Conservation (phyloP, 2,888 invertebrate genomes). For the Polia nebulosa region DNA sequence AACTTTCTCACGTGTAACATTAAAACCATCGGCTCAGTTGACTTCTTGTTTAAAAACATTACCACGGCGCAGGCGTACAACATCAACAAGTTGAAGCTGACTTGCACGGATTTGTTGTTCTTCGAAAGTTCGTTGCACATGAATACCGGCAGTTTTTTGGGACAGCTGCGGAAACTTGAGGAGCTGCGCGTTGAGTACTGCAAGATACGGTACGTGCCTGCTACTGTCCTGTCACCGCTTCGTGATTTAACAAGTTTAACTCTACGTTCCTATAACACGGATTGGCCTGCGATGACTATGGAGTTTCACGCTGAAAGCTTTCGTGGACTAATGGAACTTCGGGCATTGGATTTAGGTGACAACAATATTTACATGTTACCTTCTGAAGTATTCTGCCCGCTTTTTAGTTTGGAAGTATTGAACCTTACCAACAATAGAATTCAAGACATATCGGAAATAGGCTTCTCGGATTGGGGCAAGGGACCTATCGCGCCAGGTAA, state of each 20-base stretch:
- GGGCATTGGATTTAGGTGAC: slow-evolving; percentile 93
- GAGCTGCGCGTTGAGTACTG: slow-evolving; percentile 94
- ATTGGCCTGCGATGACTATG: slow-evolving; percentile 95
- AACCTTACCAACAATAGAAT: slow-evolving; percentile 95
- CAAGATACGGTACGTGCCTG: slow-evolving; percentile 94
- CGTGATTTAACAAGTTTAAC: slow-evolving; percentile 93
- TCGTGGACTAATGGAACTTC: slow-evolving; percentile 93
- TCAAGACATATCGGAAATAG: slow-evolving; percentile 94
- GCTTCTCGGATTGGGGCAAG: slow-evolving; percentile 94
- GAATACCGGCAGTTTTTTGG: slow-evolving; percentile 91
- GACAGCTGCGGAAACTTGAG: slow-evolving; percentile 93
- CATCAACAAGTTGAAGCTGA: slow-evolving; percentile 93
- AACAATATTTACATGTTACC: slow-evolving; percentile 95
- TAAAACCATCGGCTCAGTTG: slow-evolving; percentile 93
- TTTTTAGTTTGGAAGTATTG: slow-evolving; percentile 92
- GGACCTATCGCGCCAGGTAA: slow-evolving; percentile 93
- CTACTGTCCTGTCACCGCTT: slow-evolving; percentile 93
- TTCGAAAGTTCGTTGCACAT: slow-evolving; percentile 94
- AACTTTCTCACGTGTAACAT: slow-evolving; percentile 93
- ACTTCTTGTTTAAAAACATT: slow-evolving; percentile 93
- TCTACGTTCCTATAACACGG: slow-evolving; percentile 94
- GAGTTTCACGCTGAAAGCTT: slow-evolving; percentile 94
- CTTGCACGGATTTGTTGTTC: slow-evolving; percentile 94
- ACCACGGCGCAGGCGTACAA: slow-evolving; percentile 93
- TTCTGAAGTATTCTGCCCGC: slow-evolving; percentile 93